Evolutionary conservation across 2,113 vertebrate species (phyloP).

Genomic region (Cololabis saira): DNA sequence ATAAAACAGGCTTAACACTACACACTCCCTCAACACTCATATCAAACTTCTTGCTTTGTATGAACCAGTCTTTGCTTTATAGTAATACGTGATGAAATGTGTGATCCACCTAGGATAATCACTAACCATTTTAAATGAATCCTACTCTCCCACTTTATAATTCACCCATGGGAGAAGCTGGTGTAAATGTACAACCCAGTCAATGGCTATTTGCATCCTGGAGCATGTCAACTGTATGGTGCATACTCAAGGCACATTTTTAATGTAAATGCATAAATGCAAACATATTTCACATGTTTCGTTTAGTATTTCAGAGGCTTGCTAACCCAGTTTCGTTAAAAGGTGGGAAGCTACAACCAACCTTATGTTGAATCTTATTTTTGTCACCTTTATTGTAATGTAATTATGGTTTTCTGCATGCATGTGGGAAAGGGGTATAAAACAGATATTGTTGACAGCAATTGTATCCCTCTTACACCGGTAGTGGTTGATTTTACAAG

Average conservation of each 20-base stretch:
- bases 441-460: not conserved
- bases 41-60: not conserved
- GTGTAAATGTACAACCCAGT: slow-evolving; percentile 6
- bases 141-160: slow-evolving; percentile 11
- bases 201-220: slow-evolving; percentile 5
- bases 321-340: not conserved
- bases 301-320: not conserved
- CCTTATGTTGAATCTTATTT: not conserved
- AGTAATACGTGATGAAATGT: slow-evolving; percentile 7
- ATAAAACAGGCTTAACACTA: too few relatives aligned
- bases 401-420: too few relatives aligned
- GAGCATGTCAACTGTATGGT: not conserved
- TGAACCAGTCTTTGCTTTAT: slow-evolving; percentile 25
- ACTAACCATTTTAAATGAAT: slow-evolving; percentile 26
- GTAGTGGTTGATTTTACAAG: slow-evolving; percentile 22
- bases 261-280: not conserved
- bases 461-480: slow-evolving; percentile 1
- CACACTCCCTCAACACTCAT: too few relatives aligned
- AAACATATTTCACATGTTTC: not conserved
- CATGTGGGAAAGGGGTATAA: too few relatives aligned
- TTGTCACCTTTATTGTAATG: not conserved
- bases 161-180: slow-evolving; percentile 9
- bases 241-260: not conserved
- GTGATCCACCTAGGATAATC: slow-evolving; percentile 15
- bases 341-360: not conserved